Evolutionary conservation across 2,113 vertebrate genomes (phyloP), one percentile per base, ranked within the genome.

Genomic region (Anhinga rufa): DNA sequence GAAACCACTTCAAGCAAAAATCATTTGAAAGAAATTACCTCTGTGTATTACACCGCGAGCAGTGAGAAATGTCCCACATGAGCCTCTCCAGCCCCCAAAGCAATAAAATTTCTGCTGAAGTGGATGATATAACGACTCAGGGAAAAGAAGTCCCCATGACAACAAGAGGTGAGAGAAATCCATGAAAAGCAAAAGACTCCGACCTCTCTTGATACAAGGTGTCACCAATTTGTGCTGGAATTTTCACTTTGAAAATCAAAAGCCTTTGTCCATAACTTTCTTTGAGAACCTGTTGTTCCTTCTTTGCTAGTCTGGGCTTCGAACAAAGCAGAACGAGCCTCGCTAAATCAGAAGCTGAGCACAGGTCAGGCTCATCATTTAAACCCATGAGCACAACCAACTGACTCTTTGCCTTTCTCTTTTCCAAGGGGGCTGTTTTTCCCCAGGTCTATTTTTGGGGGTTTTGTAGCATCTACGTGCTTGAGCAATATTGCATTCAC

Each of bases 21-120:
- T 97, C 89, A 98, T 97, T 93, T 85, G 96, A 97, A 97, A 98
- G 96, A 97, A 97, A 98, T 98, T 95, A 97, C 96, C 94, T 96
- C 86, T 90, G 92, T 68, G 95, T 86, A 95, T 97, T 82, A 94
- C 82, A 95, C 90, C 76, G 78, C 0, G 7, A 94, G 71, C 96
- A 66, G 78, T 60, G 94, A 97, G 94, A 95, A 96, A 97, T 61
- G 97, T 97, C 98, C 97, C 98, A 97, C 93, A 22, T 10, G 97
- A 94, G 97, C 84, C 87, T 74, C 70, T 31, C 79, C 62, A 94
- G 97, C 95, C 97, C 96, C 96, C 69, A 76, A 97, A 98, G 97
- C 98, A 98, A 98, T 98, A 98, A 97, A 92, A 96, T 97, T 97
- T 97, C 93, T 97, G 95, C 95, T 97, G 97, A 97, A 98, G 96